These are phyloP conservation scores for Trilocha varians DNA, from an alignment of 2,888 invertebrate genomes.

Conservation along the genomic window DNA sequence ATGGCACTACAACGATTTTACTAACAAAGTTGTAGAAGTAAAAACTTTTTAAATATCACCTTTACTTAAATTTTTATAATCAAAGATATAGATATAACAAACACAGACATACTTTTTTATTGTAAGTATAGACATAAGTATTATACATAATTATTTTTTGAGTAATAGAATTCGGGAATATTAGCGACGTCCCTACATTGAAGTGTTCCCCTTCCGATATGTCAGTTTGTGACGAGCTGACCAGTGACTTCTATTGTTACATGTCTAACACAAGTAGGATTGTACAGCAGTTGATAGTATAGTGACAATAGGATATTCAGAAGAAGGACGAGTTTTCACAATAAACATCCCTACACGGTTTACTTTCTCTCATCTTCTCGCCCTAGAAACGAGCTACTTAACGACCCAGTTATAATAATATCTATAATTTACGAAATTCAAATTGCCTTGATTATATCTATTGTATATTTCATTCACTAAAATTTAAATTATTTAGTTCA, in stretches of 20 bases:
- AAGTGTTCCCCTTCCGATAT: conserved; percentile 43
- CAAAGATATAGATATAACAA: too few relatives aligned
- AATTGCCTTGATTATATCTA: conserved; percentile 39
- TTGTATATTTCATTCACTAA: conserved; percentile 20
- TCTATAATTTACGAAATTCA: conserved; percentile 28
- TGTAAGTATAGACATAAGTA: too few relatives aligned
- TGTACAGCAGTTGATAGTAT: conserved; percentile 46
- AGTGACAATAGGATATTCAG: conserved; percentile 39
- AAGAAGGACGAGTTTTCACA: conserved; percentile 55
- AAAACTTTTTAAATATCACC: too few relatives aligned
- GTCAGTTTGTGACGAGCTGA: conserved; percentile 52
- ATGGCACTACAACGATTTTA: too few relatives aligned
- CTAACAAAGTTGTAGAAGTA: too few relatives aligned
- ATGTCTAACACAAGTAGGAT: conserved; percentile 53
- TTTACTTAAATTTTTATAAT: too few relatives aligned
- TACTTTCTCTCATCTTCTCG: conserved; percentile 51
- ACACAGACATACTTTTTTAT: too few relatives aligned
- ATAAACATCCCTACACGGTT: conserved; percentile 39
- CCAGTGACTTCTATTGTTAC: conserved; percentile 41
- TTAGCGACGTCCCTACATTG: conserved; percentile 18
- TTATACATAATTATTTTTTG: background rate
- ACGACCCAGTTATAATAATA: conserved; percentile 26
- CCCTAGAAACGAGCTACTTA: conserved; percentile 33
- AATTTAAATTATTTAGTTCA: background rate
- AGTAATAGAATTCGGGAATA: conserved; percentile 13